Base-by-base conservation (phyloP, 1,140 invertebrate species). In the Geopemphigus sp. region DNA sequence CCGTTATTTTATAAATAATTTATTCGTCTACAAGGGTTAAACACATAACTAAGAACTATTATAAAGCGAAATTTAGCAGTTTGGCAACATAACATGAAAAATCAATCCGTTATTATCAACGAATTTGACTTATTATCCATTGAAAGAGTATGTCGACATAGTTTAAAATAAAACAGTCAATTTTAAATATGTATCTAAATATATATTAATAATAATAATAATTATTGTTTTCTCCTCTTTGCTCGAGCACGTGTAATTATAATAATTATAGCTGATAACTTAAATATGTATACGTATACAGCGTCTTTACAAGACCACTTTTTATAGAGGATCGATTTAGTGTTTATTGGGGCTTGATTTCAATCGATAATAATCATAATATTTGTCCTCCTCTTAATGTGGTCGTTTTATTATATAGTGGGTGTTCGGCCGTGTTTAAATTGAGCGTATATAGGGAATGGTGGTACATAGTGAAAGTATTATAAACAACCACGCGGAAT, bases 391-490 rank as follows among this genome's bases (percentile, higher is more conserved):
- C 47, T 54, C 50, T 24, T n/a, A 54, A 54, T 72, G 45, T 19
- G 66, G 66, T 39, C 32, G 32, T 70, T 54, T 72, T 72, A 54
- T 72, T 32, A 54, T 4, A 39, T 54, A n/a, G 68, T 72, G 17
- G 68, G 68, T 72, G 68, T 72, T 72, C 32, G 32, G 32, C 3
- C 32, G 32, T 8, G 50, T 72, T 53, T 14, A 70, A 70, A 14
- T 14, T 22, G 22, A 70, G 32, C 47, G 47, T 12, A 26, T 6
- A 54, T 11, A 22, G 10, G 26, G 54, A 72, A n/a, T n/a, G n/a
- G n/a, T 8, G 32, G 32, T 39, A 39, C 32, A 3, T 72, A 72
- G 68, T 72, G 68, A 72, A 72, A 72, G 68, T 72, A 11, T 11
- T 29, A 54, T 54, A 54, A 72, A 10, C 50, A 11, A 50, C 8